Percentiles rank a stretch among this genome's conserved stretches.
These are phyloP conservation scores for Oryzias sinensis DNA, from an alignment of 2,797 vertebrate species.

Conservation along the genomic window DNA sequence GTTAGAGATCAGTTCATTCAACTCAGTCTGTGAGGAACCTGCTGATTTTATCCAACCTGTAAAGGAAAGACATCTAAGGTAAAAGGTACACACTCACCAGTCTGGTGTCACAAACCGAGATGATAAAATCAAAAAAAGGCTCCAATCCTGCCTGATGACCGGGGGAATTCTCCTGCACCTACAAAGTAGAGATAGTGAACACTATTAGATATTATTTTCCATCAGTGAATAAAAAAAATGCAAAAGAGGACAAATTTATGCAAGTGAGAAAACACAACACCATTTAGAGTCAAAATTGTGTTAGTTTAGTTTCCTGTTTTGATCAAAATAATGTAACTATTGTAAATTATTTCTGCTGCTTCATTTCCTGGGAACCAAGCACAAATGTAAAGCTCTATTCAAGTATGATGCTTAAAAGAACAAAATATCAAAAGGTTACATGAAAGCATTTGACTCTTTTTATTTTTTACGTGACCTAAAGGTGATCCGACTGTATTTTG, in stretches of 20 bases:
- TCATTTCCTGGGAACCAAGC: neutral
- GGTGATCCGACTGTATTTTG: too few species aligned
- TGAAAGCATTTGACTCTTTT: too few species aligned
- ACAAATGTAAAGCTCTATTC: neutral
- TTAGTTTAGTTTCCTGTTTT: neutral
- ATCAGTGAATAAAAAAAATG: neutral
- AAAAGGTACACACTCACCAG: constrained; percentile 81
- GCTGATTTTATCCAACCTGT: neutral
- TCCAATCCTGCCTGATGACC: constrained; percentile 92
- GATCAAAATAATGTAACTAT: neutral
- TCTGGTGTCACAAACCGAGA: constrained; percentile 91
- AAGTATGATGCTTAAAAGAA: neutral
- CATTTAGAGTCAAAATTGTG: neutral
- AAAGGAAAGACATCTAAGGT: too few species aligned
- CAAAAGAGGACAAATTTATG: neutral
- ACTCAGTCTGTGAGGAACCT: neutral
- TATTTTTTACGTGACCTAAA: too few species aligned
- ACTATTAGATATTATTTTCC: too few species aligned
- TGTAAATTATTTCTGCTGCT: neutral
- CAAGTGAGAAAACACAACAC: neutral
- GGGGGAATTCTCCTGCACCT: constrained; percentile 97
- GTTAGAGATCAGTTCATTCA: constrained; percentile 3
- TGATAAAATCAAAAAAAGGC: constrained; percentile 98
- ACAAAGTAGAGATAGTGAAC: constrained; percentile 12
- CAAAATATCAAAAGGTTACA: neutral